A percentile compares a stretch with the other conserved stretches of the same genome.
These are phyloP conservation scores for Anthoscopus minutus DNA, from an alignment of 2,113 vertebrate genomes.

Conservation along the genomic window DNA sequence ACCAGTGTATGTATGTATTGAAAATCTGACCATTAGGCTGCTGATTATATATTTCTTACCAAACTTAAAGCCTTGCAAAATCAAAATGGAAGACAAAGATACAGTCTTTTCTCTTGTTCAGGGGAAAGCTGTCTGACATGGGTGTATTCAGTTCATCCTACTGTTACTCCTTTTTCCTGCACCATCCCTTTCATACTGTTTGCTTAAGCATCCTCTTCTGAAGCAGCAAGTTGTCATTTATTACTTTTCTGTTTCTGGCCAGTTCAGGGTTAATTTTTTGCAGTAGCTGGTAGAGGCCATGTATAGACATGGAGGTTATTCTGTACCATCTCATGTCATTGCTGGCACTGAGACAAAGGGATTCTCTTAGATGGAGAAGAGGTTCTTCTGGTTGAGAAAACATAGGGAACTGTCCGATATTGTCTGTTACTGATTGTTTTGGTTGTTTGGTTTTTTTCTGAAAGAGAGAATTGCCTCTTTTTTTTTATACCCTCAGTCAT, in stretches of 20 bases:
- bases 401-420: accelerated
- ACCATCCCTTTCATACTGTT: not conserved
- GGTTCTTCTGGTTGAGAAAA: not conserved
- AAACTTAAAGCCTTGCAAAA: not conserved
- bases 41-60: not conserved
- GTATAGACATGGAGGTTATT: not conserved
- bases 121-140: not conserved
- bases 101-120: not conserved
- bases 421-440: not conserved
- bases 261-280: not conserved
- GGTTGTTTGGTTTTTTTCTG: not conserved
- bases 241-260: not conserved
- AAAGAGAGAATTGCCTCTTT: not conserved
- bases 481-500: not conserved
- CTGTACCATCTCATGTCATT: not conserved
- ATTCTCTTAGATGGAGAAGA: not conserved
- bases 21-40: not conserved
- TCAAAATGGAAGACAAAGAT: not conserved
- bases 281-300: accelerated
- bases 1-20: not conserved
- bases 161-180: not conserved
- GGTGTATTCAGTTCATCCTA: not conserved
- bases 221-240: not conserved
- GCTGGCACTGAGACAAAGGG: not conserved
- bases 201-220: not conserved